phyloP scores from a whole-genome alignment of 2,888 invertebrate genomes.

The Epinotia brunnichana region DNA sequence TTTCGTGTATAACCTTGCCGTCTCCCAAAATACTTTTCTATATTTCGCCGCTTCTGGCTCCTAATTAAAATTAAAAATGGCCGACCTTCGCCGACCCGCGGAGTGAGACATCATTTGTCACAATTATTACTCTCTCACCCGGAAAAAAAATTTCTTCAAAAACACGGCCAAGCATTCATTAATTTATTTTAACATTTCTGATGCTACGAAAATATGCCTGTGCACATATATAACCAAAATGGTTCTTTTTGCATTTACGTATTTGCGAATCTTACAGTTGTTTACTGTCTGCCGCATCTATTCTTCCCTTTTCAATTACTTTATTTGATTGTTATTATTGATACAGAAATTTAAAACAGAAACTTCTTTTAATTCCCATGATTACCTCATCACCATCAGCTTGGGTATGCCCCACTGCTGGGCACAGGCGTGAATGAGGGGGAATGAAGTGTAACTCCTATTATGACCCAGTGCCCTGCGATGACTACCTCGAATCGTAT shows the following conservation, averaged over 20 bases:
- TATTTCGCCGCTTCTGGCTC: constrained; percentile 27
- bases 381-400: too few relatives aligned
- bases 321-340: too few relatives aligned
- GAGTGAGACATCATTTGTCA: constrained; percentile 43
- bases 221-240: too few relatives aligned
- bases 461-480: too few relatives aligned
- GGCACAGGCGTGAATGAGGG: too few relatives aligned
- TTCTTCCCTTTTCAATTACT: too few relatives aligned
- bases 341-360: too few relatives aligned
- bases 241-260: neutral
- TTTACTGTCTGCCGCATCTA: too few relatives aligned
- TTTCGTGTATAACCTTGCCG: constrained; percentile 5
- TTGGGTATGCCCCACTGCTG: too few relatives aligned
- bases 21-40: constrained; percentile 34
- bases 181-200: constrained; percentile 11
- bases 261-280: neutral
- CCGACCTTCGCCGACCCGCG: constrained; percentile 33
- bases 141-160: constrained; percentile 22
- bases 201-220: neutral
- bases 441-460: too few relatives aligned
- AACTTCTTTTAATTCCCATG: too few relatives aligned
- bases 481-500: too few relatives aligned
- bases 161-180: constrained; percentile 11
- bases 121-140: constrained; percentile 36
- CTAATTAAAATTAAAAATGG: constrained; percentile 43